Evolutionary conservation across 2,797 vertebrate genomes (phyloP), one percentile per base, ranked within the genome.

Genomic region (Rhinoraja longicauda): DNA sequence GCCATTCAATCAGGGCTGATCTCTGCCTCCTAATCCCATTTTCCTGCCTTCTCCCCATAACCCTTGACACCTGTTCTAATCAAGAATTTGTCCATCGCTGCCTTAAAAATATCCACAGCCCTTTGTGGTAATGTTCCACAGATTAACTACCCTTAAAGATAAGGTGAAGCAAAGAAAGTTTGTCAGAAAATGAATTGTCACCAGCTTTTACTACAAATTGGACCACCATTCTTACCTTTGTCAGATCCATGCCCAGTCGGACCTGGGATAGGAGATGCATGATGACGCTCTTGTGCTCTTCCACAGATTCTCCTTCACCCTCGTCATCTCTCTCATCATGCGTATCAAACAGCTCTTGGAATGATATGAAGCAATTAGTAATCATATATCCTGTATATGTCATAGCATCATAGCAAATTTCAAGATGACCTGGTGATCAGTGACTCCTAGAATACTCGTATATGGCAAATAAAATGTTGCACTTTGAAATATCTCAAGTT

Each of bases 211-310:
- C 26, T 57, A 26, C n/a, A 88, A 10, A 67, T 72, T 67, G n/a
- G 0, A 57, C 29, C 7, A 26, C 24, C 57, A 15, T 2, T 62
- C 94, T 95, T 96, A 99, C 99, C 98, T 99, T 99, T 0, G 99
- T 99, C 93, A 99, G 98, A 95, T 99, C 99, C 99, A 99, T 99
- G 93, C 99, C 99, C 93, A 99, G 94, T 76, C 98, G 97, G 93
- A 99, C 99, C 96, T 99, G 99, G 93, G 99, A 99, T 93, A 99
- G 95, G 39, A 99, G 97, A 94, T 99, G 99, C 98, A 99, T 99
- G 95, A 99, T 99, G 86, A 99, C 98, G 78, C 99, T 99, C 95
- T 98, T 99, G 95, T 99, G 99, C 96, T 99, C 99, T 95, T 99
- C 99, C 95, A 99, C 99, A 0, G 99, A 99, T 93, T 99, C 98